These are phyloP conservation scores for Ophthalmolycus amberensis DNA, from an alignment of 2,113 vertebrate genomes.

Conservation along the genomic window DNA sequence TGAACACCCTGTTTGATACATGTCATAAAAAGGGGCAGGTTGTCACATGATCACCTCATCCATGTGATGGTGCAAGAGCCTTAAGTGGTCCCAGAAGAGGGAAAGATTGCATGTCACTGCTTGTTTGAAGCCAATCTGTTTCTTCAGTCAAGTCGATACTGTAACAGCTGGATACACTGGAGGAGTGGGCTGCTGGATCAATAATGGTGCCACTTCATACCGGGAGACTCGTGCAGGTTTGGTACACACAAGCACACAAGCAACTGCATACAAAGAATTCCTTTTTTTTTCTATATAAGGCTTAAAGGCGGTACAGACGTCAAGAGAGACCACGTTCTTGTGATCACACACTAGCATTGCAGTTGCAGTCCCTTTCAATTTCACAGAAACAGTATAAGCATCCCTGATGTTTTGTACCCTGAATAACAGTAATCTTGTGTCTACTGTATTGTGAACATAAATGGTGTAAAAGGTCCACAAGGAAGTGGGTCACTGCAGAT, in stretches of 20 bases:
- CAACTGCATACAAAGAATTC: not conserved
- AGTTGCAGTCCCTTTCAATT: constrained; percentile 2
- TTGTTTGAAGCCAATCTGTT: constrained; percentile 71
- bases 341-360: not conserved
- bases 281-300: not conserved
- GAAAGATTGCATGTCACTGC: constrained; percentile 62
- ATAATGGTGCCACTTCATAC: constrained; percentile 36
- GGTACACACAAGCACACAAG: not conserved
- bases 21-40: constrained; percentile 1
- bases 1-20: constrained; percentile 7
- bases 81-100: constrained; percentile 29
- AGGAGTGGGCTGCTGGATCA: constrained; percentile 34
- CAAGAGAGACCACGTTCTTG: not conserved
- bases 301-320: not conserved
- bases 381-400: constrained; percentile 1
- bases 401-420: constrained; percentile 9
- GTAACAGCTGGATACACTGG: constrained; percentile 46
- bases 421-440: constrained; percentile 19
- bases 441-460: constrained; percentile 40
- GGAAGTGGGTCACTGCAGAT: constrained; percentile 71
- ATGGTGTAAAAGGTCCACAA: constrained; percentile 33
- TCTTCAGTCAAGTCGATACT: constrained; percentile 59
- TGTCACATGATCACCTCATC: constrained; percentile 24
- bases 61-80: constrained; percentile 12
- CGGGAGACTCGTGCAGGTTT: not conserved